Evolutionary conservation across 1,140 invertebrate species (phyloP).

Genomic region (Aphelenchoides fujianensis): DNA sequence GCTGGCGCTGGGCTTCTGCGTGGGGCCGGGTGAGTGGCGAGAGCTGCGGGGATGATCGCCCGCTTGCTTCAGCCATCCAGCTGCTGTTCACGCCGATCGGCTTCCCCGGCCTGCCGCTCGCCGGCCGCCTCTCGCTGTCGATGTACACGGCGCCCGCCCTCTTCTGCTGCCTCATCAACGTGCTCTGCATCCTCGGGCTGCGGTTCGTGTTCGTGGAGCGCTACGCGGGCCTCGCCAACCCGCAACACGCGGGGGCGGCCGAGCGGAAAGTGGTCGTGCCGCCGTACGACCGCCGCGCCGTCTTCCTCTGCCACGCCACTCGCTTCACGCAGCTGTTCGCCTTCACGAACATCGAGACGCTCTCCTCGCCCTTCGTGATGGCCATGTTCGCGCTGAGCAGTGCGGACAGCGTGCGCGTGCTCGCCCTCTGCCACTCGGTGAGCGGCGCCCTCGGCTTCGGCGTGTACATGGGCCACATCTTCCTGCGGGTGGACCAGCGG

Average conservation of each 20-base stretch:
- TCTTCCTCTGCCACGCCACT: constrained; percentile 42
- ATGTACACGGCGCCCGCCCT: constrained; percentile 9
- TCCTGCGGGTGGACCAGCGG: constrained; percentile 15
- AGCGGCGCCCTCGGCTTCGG: constrained; percentile 8
- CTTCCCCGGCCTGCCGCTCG: neutral
- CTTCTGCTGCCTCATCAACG: neutral
- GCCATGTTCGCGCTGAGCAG: constrained; percentile 17
- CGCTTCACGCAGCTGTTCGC: constrained; percentile 46
- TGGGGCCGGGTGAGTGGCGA: neutral
- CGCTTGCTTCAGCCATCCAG: constrained; percentile 4
- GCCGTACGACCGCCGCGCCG: constrained; percentile 36
- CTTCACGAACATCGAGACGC: constrained; percentile 22
- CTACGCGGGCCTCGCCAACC: constrained; percentile 7
- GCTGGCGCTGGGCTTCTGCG: neutral
- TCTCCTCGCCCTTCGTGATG: constrained; percentile 17
- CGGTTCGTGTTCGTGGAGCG: neutral
- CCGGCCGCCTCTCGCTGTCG: neutral
- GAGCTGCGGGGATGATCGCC: neutral
- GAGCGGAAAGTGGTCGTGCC: constrained; percentile 24
- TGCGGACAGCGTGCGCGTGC: neutral
- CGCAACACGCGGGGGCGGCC: neutral
- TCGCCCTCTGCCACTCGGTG: neutral
- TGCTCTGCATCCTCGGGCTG: constrained; percentile 5
- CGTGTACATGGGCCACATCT: constrained; percentile 10
- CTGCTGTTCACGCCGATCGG: constrained; percentile 7